phyloP scores from a whole-genome alignment of 2,797 vertebrate species.

The Geotrypetes seraphini region DNA sequence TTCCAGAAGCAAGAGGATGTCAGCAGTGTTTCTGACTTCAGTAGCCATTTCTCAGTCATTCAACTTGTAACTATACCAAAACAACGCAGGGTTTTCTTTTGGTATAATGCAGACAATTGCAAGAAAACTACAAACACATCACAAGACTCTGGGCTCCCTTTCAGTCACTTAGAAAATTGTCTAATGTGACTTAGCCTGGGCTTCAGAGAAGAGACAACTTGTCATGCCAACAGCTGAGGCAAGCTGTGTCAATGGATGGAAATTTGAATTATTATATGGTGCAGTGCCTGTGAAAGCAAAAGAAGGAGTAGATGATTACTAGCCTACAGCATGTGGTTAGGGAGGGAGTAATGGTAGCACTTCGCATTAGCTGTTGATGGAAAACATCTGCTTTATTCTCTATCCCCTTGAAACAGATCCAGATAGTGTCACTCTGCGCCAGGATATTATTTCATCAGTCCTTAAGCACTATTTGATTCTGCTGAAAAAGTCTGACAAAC shows the following conservation, averaged over 20 bases:
- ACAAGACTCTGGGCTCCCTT: slow-evolving; percentile 25
- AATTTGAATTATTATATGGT: slow-evolving; percentile 49
- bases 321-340: slow-evolving; percentile 41
- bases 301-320: slow-evolving; percentile 43
- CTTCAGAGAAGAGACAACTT: slow-evolving; percentile 38
- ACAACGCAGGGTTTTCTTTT: too few species aligned
- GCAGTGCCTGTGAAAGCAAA: slow-evolving; percentile 37
- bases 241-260: slow-evolving; percentile 54
- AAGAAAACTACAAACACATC: slow-evolving; percentile 3
- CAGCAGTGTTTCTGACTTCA: too few species aligned
- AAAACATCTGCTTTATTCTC: slow-evolving; percentile 54
- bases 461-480: slow-evolving; percentile 20
- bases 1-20: too few species aligned
- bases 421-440: slow-evolving; percentile 18
- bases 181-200: slow-evolving; percentile 46
- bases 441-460: slow-evolving; percentile 20
- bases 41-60: too few species aligned
- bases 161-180: slow-evolving; percentile 33
- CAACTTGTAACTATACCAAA: too few species aligned
- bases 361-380: slow-evolving; percentile 31
- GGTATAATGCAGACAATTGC: neutral
- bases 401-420: slow-evolving; percentile 13
- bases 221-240: slow-evolving; percentile 45
- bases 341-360: slow-evolving; percentile 34
- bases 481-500: slow-evolving; percentile 20